Percentiles rank a stretch among this genome's conserved stretches.
Evolutionary conservation across 2,113 vertebrate genomes (phyloP).

Genomic region (Antechinus stuartii): DNA sequence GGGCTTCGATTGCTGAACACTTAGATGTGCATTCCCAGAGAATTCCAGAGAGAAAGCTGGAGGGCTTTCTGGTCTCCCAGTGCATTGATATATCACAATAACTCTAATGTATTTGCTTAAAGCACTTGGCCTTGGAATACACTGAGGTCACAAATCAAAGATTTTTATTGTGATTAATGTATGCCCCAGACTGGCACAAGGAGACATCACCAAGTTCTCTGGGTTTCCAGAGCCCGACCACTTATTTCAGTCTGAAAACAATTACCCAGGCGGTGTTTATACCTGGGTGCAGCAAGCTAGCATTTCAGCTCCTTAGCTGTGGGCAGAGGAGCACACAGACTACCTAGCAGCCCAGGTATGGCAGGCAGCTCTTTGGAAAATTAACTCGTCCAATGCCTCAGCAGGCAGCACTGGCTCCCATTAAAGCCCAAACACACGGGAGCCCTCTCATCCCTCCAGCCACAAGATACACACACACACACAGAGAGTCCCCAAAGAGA

Average conservation of each 20-base stretch:
- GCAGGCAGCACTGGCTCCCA: not conserved
- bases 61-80: constrained; percentile 78
- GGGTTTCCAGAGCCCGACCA: constrained; percentile 66
- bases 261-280: constrained; percentile 70
- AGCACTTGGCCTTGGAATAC: constrained; percentile 80
- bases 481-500: not conserved
- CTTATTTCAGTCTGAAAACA: constrained; percentile 64
- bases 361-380: constrained; percentile 58
- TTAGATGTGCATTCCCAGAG: constrained; percentile 74
- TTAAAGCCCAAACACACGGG: not conserved
- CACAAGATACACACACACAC: too few relatives aligned
- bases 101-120: constrained; percentile 79
- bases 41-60: constrained; percentile 75
- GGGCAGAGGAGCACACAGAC: constrained; percentile 58
- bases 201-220: constrained; percentile 76
- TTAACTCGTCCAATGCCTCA: constrained; percentile 26
- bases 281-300: constrained; percentile 69
- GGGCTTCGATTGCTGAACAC: constrained; percentile 38
- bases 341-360: constrained; percentile 64
- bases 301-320: constrained; percentile 57
- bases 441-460: too few relatives aligned
- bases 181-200: constrained; percentile 72
- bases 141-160: constrained; percentile 77
- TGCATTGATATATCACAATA: constrained; percentile 78
- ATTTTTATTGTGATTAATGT: constrained; percentile 75